A percentile compares a stretch with the other conserved stretches of the same genome.
Evolutionary conservation across 2,888 invertebrate species (phyloP).

Genomic region (Danaus chrysippus): DNA sequence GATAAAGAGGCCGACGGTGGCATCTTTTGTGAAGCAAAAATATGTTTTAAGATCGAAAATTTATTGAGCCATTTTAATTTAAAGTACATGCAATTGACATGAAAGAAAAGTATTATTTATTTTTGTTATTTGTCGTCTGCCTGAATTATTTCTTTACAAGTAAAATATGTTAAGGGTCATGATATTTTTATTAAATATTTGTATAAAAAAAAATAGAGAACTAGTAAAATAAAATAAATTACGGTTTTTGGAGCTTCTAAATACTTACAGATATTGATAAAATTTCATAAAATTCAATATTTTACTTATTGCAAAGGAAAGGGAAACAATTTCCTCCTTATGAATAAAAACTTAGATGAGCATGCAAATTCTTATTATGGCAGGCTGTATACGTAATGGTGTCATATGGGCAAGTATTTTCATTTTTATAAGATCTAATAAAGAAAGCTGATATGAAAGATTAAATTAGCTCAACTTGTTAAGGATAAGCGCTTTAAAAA

Average conservation of each 20-base stretch:
- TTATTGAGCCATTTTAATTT: no score
- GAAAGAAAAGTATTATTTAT: no score
- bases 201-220: no score
- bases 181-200: no score
- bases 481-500: no score
- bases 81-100: no score
- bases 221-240: no score
- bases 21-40: background rate
- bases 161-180: no score
- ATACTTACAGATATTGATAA: no score
- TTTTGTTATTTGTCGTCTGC: no score
- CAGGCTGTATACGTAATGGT: constrained; percentile 63
- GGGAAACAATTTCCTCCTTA: constrained; percentile 76
- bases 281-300: constrained; percentile 53
- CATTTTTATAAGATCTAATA: constrained; percentile 60
- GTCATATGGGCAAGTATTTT: constrained; percentile 65
- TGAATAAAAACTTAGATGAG: constrained; percentile 76
- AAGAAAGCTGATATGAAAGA: constrained; percentile 49
- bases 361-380: constrained; percentile 75
- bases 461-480: constrained; percentile 12
- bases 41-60: background rate
- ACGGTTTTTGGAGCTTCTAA: no score
- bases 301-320: constrained; percentile 57
- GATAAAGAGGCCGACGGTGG: constrained; percentile 23
- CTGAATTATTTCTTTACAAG: no score